These are phyloP conservation scores for Tringa solitaria DNA, from an alignment of 2,113 vertebrate genomes.

Conservation along the genomic window DNA sequence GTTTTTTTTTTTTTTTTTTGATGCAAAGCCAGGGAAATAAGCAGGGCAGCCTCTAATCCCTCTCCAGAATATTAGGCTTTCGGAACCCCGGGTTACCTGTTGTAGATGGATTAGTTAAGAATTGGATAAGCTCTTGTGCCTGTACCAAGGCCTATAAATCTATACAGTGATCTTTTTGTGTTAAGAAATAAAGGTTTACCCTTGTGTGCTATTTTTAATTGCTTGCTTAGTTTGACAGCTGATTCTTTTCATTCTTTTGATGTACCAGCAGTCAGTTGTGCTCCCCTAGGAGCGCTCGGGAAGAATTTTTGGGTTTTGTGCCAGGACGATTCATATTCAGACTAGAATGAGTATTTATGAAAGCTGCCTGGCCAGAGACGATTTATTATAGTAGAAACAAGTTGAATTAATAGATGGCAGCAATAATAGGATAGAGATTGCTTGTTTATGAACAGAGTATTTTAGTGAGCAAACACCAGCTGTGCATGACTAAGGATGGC, in stretches of 20 bases:
- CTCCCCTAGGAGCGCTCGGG: slow-evolving; percentile 33
- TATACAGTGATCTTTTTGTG: background rate
- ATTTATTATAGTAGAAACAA: slow-evolving; percentile 69
- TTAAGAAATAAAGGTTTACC: slow-evolving; percentile 28
- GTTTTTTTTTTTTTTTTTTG: background rate
- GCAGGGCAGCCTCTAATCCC: background rate
- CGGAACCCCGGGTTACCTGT: background rate
- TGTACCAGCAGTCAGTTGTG: slow-evolving; percentile 22
- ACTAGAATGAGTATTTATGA: slow-evolving; percentile 54
- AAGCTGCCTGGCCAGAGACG: slow-evolving; percentile 37
- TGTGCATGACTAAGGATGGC: slow-evolving; percentile 72
- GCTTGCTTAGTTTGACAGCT: slow-evolving; percentile 33
- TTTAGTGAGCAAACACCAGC: slow-evolving; percentile 75
- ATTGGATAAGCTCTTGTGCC: background rate
- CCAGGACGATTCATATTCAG: slow-evolving; percentile 43
- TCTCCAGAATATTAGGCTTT: background rate
- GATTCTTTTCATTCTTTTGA: slow-evolving; percentile 46
- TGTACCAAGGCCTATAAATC: slow-evolving; percentile 1
- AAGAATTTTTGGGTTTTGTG: slow-evolving; percentile 39
- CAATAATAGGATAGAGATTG: slow-evolving; percentile 64
- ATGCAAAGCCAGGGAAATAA: background rate
- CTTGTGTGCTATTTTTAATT: slow-evolving; percentile 34
- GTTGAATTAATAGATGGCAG: slow-evolving; percentile 69
- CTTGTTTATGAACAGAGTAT: slow-evolving; percentile 74
- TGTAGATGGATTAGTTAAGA: background rate